Base-by-base conservation (phyloP, 2,888 invertebrate species). In the Athalia circularis region DNA sequence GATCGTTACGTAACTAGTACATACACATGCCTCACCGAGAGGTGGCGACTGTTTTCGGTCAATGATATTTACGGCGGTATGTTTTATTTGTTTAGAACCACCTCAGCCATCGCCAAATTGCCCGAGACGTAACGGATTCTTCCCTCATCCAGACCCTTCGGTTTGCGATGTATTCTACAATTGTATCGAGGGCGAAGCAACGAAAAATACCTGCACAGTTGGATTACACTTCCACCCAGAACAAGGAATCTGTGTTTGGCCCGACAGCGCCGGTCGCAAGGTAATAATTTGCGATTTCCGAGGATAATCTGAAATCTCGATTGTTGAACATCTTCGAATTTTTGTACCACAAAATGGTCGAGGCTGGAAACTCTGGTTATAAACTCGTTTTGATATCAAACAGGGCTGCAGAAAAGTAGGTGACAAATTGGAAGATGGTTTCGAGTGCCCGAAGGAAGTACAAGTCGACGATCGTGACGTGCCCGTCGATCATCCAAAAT, bases 171-270 rank as follows among this genome's bases (percentile, higher is more conserved):
- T 96, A 82, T 97, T 97, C 93, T 96, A 93, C 92, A 97, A 96
- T 91, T 97, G 97, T 90, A 96, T 97, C 87, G 96, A 97, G 82
- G 97, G 97, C 75, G 95, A 95, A 48, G 92, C 94, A 74, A 94
- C 93, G 76, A 95, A 96, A 89, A 94, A 94, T 87, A 94, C 94
- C 83, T 97, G 97, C 90, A 96, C 97, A n/a, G 93, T 95, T 82
- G 97, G 97, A 48, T 93, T 97, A 61, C 96, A 96, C 91, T 97
- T 97, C 90, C 97, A 97, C 88, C 97, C 97, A 90, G 96, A 94
- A 91, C 94, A 94, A 64, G 97, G 97, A 78, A 96, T 96, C 77
- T 97, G 97, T 88, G 96, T 97, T 76, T 97, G 97, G 97, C 97
- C 97, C 4, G 95, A 94, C 80, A 91, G 94, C 9, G 95, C 95